Evolutionary conservation across 2,888 invertebrate genomes (phyloP).

Genomic region (Bombylius discolor): DNA sequence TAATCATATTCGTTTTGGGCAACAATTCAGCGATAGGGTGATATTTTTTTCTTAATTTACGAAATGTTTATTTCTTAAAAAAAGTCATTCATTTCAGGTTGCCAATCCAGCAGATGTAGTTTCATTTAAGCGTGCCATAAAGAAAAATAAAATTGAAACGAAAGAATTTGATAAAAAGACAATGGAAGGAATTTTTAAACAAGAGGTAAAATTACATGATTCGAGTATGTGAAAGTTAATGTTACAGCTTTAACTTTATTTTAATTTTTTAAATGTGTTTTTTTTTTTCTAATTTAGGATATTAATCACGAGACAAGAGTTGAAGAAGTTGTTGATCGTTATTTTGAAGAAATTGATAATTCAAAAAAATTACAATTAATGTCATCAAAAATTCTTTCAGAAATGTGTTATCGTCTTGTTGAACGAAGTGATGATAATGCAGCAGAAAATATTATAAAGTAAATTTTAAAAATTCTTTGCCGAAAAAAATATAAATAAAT

Average conservation of each 20-base stretch:
- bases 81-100: slow-evolving; percentile 33
- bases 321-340: slow-evolving; percentile 48
- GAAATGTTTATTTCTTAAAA: neutral
- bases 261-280: neutral
- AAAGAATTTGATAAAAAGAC: slow-evolving; percentile 26
- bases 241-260: neutral
- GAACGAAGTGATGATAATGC: slow-evolving; percentile 48
- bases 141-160: slow-evolving; percentile 21
- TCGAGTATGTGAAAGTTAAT: neutral
- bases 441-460: slow-evolving; percentile 38
- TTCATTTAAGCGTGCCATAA: slow-evolving; percentile 47
- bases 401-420: slow-evolving; percentile 55
- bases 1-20: slow-evolving; percentile 59
- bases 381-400: slow-evolving; percentile 61
- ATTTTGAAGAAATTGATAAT: slow-evolving; percentile 41
- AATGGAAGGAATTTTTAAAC: slow-evolving; percentile 25
- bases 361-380: slow-evolving; percentile 52
- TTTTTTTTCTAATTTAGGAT: slow-evolving; percentile 17
- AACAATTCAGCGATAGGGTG: slow-evolving; percentile 53
- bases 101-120: slow-evolving; percentile 80
- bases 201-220: slow-evolving; percentile 14
- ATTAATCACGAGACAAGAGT: slow-evolving; percentile 31
- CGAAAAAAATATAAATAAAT: neutral
- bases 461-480: neutral
- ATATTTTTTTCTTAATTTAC: neutral